Evolutionary conservation across 1,140 invertebrate species (phyloP).

Genomic region (Bombus turneri): DNA sequence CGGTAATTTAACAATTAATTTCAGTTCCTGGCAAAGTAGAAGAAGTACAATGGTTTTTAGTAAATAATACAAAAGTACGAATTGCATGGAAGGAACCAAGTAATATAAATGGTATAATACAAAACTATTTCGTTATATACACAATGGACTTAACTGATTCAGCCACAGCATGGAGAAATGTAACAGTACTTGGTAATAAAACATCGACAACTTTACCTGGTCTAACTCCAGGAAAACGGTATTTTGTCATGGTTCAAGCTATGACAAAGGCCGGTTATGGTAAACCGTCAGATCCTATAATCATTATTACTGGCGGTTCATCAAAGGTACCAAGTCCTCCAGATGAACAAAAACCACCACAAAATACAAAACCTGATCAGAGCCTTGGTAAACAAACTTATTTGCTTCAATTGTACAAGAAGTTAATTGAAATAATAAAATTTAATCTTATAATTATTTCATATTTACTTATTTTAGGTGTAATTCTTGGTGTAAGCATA

Average conservation of each 20-base stretch:
- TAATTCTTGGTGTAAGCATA: slow-evolving; percentile 79
- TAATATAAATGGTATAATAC: slow-evolving; percentile 81
- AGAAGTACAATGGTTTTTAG: slow-evolving; percentile 81
- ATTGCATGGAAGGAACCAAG: slow-evolving; percentile 83
- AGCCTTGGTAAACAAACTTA: slow-evolving; percentile 77
- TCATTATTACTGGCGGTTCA: slow-evolving; percentile 73
- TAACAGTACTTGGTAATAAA: slow-evolving; percentile 79
- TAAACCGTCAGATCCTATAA: slow-evolving; percentile 78
- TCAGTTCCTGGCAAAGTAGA: slow-evolving; percentile 82
- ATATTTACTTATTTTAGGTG: slow-evolving; percentile 57
- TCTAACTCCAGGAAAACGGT: slow-evolving; percentile 80
- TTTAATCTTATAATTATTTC: neutral
- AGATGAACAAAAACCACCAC: slow-evolving; percentile 71
- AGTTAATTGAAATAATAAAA: neutral
- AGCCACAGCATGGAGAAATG: slow-evolving; percentile 75
- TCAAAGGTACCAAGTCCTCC: slow-evolving; percentile 71
- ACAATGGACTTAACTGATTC: slow-evolving; percentile 76
- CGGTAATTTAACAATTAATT: slow-evolving; percentile 44
- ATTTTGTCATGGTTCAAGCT: slow-evolving; percentile 83
- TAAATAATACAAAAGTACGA: slow-evolving; percentile 80
- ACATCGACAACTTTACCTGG: slow-evolving; percentile 77
- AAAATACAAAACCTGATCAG: slow-evolving; percentile 76
- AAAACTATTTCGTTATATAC: slow-evolving; percentile 80
- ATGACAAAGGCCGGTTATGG: slow-evolving; percentile 83
- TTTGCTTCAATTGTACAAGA: neutral